Percentiles rank a stretch among this genome's conserved stretches.
phyloP scores from a whole-genome alignment of 92 coral and sea anemone genomes.

The Siderastrea radians region DNA sequence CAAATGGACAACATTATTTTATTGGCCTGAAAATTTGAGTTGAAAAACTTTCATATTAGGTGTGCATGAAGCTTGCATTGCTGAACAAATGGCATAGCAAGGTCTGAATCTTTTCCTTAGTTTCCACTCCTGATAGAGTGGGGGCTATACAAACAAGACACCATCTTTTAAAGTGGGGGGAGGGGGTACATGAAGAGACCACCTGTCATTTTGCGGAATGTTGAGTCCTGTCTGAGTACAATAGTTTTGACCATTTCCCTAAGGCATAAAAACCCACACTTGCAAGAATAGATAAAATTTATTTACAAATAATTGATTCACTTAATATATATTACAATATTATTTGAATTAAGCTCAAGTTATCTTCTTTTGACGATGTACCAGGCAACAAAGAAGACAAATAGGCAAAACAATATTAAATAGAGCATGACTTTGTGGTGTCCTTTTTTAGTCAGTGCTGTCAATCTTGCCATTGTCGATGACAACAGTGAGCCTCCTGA shows the following conservation, averaged over 20 bases:
- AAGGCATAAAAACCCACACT: not conserved
- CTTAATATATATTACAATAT: not conserved
- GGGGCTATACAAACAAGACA: too few relatives aligned
- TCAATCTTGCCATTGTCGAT: conserved; percentile 91
- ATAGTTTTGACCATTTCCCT: not conserved
- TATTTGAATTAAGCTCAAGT: not conserved
- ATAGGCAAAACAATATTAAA: conserved; percentile 84
- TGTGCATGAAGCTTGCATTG: too few relatives aligned
- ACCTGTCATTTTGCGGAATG: too few relatives aligned
- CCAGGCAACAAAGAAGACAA: conserved; percentile 96
- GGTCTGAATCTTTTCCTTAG: too few relatives aligned
- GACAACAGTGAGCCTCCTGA: conserved; percentile 87
- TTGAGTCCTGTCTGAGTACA: too few relatives aligned
- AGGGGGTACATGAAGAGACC: too few relatives aligned
- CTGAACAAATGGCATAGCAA: too few relatives aligned
- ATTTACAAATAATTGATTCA: conserved; percentile 31
- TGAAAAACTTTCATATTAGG: too few relatives aligned
- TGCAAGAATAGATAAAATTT: conserved; percentile 38
- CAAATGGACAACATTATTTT: too few relatives aligned
- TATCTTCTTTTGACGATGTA: conserved; percentile 84
- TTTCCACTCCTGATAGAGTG: too few relatives aligned
- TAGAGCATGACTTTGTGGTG: conserved; percentile 98
- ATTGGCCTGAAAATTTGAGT: too few relatives aligned
- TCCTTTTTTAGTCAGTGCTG: conserved; percentile 95
- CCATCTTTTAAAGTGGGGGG: too few relatives aligned